These are phyloP conservation scores for Myotis myotis DNA, from an alignment of 2,797 vertebrate species.

Conservation along the genomic window DNA sequence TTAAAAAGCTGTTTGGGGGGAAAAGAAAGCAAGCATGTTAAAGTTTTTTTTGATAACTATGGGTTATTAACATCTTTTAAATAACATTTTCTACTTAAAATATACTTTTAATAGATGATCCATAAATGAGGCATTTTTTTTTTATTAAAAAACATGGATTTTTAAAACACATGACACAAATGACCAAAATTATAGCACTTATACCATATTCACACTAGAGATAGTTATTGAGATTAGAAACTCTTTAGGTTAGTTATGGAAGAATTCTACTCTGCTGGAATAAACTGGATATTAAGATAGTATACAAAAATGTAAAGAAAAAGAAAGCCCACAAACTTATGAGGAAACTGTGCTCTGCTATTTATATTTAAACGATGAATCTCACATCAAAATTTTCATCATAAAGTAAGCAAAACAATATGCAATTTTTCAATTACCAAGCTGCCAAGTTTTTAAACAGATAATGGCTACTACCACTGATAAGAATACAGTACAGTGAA, in stretches of 20 bases:
- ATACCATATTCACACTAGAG: not conserved
- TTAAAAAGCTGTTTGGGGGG: conserved; percentile 92
- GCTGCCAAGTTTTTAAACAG: not conserved
- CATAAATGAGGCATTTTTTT: not conserved
- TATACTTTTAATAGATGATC: not conserved
- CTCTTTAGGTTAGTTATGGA: not conserved
- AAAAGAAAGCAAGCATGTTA: conserved; percentile 61
- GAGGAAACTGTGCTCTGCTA: not conserved
- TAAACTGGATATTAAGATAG: conserved; percentile 15
- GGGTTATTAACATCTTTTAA: conserved; percentile 41
- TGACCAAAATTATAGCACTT: not conserved
- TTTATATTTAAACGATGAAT: not conserved
- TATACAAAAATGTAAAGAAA: conserved; percentile 39
- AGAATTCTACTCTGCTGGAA: conserved; percentile 1
- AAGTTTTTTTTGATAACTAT: not conserved
- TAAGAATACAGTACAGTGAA: not conserved
- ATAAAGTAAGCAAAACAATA: conserved; percentile 39
- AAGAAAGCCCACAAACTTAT: conserved; percentile 6
- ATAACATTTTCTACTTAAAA: conserved; percentile 24
- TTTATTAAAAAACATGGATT: not conserved
- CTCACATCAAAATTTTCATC: not conserved
- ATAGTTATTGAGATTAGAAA: not conserved
- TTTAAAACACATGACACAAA: conserved; percentile 25
- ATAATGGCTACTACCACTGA: not conserved
- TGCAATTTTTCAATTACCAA: not conserved